Conservation (phyloP, 2,113 vertebrate species). For the Noturus placidus region DNA sequence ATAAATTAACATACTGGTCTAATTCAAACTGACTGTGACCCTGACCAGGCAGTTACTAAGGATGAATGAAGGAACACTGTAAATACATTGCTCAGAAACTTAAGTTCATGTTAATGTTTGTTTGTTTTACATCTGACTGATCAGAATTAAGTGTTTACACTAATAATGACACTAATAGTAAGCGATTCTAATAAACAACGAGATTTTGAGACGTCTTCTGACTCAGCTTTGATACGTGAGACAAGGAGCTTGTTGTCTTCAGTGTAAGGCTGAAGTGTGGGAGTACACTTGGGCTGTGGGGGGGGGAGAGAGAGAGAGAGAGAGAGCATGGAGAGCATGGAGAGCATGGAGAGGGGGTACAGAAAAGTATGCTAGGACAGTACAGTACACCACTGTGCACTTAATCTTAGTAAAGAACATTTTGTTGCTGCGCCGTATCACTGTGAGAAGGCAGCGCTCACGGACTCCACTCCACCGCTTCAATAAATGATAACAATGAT, state of each 20-base stretch:
- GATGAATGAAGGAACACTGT: no score
- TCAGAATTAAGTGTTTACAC: background rate
- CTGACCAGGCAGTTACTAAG: no score
- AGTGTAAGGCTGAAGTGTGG: background rate
- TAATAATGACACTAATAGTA: background rate
- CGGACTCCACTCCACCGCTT: background rate
- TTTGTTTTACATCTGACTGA: background rate
- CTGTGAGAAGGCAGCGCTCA: background rate
- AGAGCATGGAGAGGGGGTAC: background rate
- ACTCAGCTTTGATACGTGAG: background rate
- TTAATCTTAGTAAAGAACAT: conserved; percentile 19
- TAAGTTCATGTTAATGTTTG: background rate
- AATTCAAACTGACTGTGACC: background rate
- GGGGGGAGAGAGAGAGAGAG: background rate
- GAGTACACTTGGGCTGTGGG: background rate
- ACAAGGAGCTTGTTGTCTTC: background rate
- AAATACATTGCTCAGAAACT: background rate
- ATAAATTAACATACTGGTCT: no score
- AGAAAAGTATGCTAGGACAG: conserved; percentile 5
- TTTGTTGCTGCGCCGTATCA: background rate
- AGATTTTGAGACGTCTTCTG: background rate
- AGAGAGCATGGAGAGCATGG: background rate
- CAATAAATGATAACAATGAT: background rate
- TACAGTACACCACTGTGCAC: background rate
- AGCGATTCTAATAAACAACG: background rate